Conservation (phyloP, 92 coral and sea anemone genomes). For the Epizoanthus stellaris region DNA sequence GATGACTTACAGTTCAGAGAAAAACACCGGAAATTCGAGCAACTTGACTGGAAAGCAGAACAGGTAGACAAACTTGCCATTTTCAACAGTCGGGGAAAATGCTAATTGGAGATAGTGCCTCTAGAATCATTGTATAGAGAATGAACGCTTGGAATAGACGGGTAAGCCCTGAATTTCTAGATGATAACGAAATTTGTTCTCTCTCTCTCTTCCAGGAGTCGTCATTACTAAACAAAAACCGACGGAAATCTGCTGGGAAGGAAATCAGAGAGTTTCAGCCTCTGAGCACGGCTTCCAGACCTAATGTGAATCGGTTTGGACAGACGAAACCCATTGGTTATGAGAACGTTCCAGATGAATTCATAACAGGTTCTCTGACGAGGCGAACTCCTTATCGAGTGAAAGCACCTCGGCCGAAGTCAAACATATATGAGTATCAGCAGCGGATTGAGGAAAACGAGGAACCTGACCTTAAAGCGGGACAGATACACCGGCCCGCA, state of each 20-base stretch:
- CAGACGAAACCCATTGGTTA: slow-evolving; percentile 38
- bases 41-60: slow-evolving; percentile 45
- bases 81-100: too few species aligned
- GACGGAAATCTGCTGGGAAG: slow-evolving; percentile 75
- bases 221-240: slow-evolving; percentile 69
- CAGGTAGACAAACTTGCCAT: slow-evolving; percentile 8
- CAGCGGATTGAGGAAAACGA: slow-evolving; percentile 13
- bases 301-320: slow-evolving; percentile 31
- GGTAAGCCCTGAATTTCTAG: too few species aligned
- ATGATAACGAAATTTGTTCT: neutral
- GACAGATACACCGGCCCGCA: slow-evolving; percentile 6
- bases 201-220: slow-evolving; percentile 61
- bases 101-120: too few species aligned
- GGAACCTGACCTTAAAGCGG: neutral
- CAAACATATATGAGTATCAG: slow-evolving; percentile 59
- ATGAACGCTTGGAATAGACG: too few species aligned
- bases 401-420: slow-evolving; percentile 58
- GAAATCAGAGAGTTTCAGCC: slow-evolving; percentile 62
- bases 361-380: slow-evolving; percentile 18
- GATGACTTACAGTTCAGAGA: slow-evolving; percentile 34
- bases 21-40: slow-evolving; percentile 37
- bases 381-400: slow-evolving; percentile 41
- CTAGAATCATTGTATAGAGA: too few species aligned
- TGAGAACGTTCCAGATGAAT: slow-evolving; percentile 39
- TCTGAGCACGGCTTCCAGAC: slow-evolving; percentile 73